A percentile compares a stretch with the other conserved stretches of the same genome.
These are phyloP conservation scores for Pseudolaguvia tuberculata DNA, from an alignment of 2,113 vertebrate species.

Conservation along the genomic window DNA sequence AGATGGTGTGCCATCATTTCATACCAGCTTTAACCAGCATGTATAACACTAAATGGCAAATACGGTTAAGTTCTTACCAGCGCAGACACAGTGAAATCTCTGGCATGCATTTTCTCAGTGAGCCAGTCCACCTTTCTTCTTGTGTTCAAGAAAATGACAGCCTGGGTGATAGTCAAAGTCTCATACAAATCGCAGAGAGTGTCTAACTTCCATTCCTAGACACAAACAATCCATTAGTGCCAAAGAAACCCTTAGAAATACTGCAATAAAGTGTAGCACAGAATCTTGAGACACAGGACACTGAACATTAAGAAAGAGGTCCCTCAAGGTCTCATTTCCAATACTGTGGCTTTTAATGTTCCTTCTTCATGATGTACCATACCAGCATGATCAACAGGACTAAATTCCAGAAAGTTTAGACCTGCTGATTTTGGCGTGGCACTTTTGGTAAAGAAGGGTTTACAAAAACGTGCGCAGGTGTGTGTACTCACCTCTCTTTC, in stretches of 20 bases:
- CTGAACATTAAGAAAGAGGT: slow-evolving; percentile 76
- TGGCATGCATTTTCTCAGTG: slow-evolving; percentile 96
- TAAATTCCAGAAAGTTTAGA: slow-evolving; percentile 50
- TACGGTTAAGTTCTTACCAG: slow-evolving; percentile 70
- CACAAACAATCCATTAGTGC: background rate
- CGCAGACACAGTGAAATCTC: slow-evolving; percentile 97
- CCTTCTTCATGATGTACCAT: slow-evolving; percentile 68
- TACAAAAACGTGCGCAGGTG: too few species aligned
- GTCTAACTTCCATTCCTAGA: slow-evolving; percentile 96
- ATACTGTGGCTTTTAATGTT: slow-evolving; percentile 62
- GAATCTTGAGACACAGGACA: slow-evolving; percentile 65
- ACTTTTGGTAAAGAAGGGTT: slow-evolving; percentile 67
- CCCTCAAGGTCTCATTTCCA: slow-evolving; percentile 60
- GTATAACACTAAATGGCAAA: background rate
- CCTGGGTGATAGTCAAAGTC: slow-evolving; percentile 95
- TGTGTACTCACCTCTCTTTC: slow-evolving; percentile 84
- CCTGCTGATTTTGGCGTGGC: slow-evolving; percentile 68
- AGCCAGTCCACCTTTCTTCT: slow-evolving; percentile 99
- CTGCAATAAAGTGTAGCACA: slow-evolving; percentile 56
- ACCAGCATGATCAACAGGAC: slow-evolving; percentile 65
- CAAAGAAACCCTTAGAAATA: background rate
- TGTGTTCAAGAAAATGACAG: slow-evolving; percentile 97
- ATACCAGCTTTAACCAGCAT: slow-evolving; percentile 53
- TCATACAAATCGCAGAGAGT: slow-evolving; percentile 96
- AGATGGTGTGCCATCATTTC: slow-evolving; percentile 74